These are phyloP conservation scores for Lissonota sp. DNA, from an alignment of 2,888 invertebrate genomes.

Conservation along the genomic window DNA sequence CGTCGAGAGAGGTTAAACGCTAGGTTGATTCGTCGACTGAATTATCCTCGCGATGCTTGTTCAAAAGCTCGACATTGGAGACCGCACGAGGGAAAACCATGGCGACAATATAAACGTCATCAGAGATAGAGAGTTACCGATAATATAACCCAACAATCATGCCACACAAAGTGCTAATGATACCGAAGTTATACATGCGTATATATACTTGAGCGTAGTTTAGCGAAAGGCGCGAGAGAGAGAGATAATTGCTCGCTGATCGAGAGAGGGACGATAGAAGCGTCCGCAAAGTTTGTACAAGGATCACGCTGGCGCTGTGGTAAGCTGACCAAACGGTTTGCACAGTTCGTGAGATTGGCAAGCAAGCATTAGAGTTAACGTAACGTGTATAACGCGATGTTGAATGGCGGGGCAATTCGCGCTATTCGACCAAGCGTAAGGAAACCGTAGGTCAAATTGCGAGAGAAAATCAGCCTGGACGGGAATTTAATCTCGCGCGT, in stretches of 20 bases:
- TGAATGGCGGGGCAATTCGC: slow-evolving; percentile 27
- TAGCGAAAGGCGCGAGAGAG: slow-evolving; percentile 31
- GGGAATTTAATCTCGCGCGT: no score
- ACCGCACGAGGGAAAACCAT: background rate
- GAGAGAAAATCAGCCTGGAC: background rate
- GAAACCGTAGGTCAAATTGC: background rate
- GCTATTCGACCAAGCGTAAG: background rate
- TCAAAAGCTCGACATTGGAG: slow-evolving; percentile 16
- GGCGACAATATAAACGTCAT: background rate
- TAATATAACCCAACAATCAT: slow-evolving; percentile 36
- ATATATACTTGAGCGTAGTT: background rate
- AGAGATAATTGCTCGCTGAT: slow-evolving; percentile 16
- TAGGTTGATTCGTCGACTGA: slow-evolving; percentile 33
- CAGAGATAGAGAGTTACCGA: slow-evolving; percentile 24
- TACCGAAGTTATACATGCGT: slow-evolving; percentile 41
- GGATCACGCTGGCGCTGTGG: slow-evolving; percentile 55
- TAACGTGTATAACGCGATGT: slow-evolving; percentile 26
- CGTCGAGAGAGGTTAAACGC: slow-evolving; percentile 50
- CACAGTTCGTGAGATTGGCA: slow-evolving; percentile 39
- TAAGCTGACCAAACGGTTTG: slow-evolving; percentile 60
- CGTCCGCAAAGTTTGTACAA: slow-evolving; percentile 60
- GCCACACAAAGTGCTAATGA: slow-evolving; percentile 55
- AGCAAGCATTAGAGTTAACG: slow-evolving; percentile 43
- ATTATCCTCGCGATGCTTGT: slow-evolving; percentile 55
- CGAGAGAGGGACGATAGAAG: slow-evolving; percentile 5